phyloP scores from a whole-genome alignment of 2,113 vertebrate genomes.

The Fregetta grallaria region DNA sequence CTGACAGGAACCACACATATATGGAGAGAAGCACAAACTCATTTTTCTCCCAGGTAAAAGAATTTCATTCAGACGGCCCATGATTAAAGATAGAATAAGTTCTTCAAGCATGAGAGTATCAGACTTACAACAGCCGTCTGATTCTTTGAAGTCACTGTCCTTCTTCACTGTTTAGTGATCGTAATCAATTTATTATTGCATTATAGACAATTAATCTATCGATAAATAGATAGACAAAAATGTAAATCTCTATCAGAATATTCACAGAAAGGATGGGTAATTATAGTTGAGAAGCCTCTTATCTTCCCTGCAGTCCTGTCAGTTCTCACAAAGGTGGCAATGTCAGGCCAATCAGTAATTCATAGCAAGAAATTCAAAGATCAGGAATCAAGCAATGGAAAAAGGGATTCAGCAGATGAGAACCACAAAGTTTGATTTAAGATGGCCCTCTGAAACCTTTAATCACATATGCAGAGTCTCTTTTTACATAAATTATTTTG shows the following conservation, averaged over 20 bases:
- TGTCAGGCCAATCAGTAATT: not conserved
- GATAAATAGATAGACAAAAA: not conserved
- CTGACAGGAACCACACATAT: not conserved
- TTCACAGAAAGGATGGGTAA: not conserved
- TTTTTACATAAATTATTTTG: not conserved
- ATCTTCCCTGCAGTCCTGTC: not conserved
- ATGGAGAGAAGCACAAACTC: not conserved
- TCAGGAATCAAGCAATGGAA: not conserved
- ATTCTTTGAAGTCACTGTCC: not conserved
- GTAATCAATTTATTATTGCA: not conserved
- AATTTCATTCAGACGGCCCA: not conserved
- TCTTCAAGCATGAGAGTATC: not conserved
- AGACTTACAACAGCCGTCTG: not conserved
- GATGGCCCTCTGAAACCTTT: not conserved
- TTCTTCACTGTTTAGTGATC: not conserved
- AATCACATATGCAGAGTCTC: not conserved
- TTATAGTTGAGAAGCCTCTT: not conserved
- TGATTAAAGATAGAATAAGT: not conserved
- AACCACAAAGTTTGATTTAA: not conserved
- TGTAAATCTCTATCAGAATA: not conserved
- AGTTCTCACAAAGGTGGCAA: not conserved
- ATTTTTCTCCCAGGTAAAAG: not conserved
- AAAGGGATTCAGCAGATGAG: not conserved
- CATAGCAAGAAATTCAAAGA: not conserved
- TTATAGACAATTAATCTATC: not conserved